Base-by-base conservation (phyloP, 2,797 vertebrate genomes). In the Bradypodion pumilum region DNA sequence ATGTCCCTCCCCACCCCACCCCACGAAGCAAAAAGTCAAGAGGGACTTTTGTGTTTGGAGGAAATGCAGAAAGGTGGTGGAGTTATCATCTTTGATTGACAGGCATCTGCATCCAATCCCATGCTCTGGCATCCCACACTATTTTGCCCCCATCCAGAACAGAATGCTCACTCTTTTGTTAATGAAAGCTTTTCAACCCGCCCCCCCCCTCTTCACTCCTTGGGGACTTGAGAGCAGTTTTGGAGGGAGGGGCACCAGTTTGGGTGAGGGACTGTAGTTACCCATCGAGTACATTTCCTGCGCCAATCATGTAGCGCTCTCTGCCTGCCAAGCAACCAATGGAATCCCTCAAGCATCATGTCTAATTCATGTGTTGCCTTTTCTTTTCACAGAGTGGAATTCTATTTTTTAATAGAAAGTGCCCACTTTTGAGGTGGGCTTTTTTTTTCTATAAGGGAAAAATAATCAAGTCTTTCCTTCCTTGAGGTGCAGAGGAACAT, bases 381-480 rank as follows among this genome's bases (percentile, higher is more conserved):
- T 25, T 25, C 40, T 81, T 68, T 56, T 84, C 44, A 19, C 65
- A 85, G 79, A 81, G 84, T 72, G 84, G 80, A 85, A 52, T 81
- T 81, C 80, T 40, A 70, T 63, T 77, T 85, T 85, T 85, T 77
- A 77, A 85, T 85, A 85, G 84, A 77, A 85, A 85, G 84, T 76
- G 60, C 65, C 56, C 65, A 77, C 84, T 85, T 85, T 81, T 76
- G 74, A 69, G 74, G 65, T 77, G 78, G 84, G 63, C 63, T 74
- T 70, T 77, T 23, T 44, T 69, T 69, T 70, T 69, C 27, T 56
- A 81, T 76, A n/a, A 70, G 44, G 40, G 65, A 83, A 83, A 81
- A n/a, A n/a, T n/a, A n/a, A 81, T 44, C 46, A 63, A 63, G 70
- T 42, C 49, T 63, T 85, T 81, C 78, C 37, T 81, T 85, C 68